phyloP scores from a whole-genome alignment of 2,888 invertebrate species.

The Tipula unca region DNA sequence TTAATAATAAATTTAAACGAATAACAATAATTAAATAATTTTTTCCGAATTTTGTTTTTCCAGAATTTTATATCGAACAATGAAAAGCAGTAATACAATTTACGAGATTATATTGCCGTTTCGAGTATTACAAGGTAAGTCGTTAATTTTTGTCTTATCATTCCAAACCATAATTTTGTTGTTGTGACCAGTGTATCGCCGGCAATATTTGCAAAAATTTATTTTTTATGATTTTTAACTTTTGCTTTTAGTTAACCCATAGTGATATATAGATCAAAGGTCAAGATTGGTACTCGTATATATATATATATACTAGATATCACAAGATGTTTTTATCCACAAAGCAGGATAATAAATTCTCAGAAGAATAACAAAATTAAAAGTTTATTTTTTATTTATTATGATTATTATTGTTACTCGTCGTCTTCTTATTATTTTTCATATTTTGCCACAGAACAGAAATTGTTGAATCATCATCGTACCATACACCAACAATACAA shows the following conservation, averaged over 20 bases:
- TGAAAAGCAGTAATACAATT: conserved; percentile 15
- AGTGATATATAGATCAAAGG: background rate
- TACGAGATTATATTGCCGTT: conserved; percentile 20
- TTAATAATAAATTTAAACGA: background rate
- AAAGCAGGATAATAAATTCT: background rate
- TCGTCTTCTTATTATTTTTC: background rate
- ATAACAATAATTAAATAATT: background rate
- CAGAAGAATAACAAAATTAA: background rate
- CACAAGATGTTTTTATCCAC: background rate
- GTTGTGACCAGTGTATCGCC: background rate
- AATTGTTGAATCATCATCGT: background rate
- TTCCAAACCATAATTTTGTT: background rate
- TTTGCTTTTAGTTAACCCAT: background rate
- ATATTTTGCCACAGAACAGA: background rate
- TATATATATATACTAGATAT: background rate
- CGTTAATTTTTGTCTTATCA: background rate
- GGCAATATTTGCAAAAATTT: background rate
- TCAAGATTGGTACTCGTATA: background rate
- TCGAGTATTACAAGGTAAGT: conserved; percentile 20
- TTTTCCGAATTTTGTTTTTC: background rate
- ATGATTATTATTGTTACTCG: background rate
- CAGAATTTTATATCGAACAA: conserved; percentile 22
- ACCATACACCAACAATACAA: background rate
- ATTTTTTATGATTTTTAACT: too few relatives aligned
- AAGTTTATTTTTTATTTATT: background rate